Conservation (phyloP, 2,888 invertebrate species). For the Belgica antarctica region DNA sequence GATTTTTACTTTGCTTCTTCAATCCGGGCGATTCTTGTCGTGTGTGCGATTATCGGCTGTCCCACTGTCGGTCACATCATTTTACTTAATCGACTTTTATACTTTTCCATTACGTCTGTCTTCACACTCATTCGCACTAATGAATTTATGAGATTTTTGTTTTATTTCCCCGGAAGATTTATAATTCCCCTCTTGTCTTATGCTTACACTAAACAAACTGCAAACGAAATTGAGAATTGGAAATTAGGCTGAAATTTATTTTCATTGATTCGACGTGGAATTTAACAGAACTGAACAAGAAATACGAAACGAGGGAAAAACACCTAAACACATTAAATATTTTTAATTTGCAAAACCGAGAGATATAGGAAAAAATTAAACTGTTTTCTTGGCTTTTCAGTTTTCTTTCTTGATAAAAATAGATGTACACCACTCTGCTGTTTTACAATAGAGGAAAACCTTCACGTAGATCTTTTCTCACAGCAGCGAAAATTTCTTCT, state of each 20-base stretch:
- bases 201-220: neutral
- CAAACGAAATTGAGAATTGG: neutral
- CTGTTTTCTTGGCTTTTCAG: neutral
- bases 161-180: neutral
- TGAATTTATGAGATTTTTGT: neutral
- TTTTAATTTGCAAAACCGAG: constrained; percentile 9
- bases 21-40: neutral
- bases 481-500: neutral
- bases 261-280: constrained; percentile 5
- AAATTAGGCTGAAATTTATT: constrained; percentile 18
- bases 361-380: neutral
- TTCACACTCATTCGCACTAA: neutral
- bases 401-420: constrained; percentile 34
- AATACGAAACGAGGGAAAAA: neutral
- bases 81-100: neutral
- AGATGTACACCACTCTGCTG: constrained; percentile 36
- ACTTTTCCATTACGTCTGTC: neutral
- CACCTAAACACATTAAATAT: neutral
- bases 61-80: constrained; percentile 37
- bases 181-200: neutral
- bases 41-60: neutral
- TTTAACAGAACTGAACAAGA: neutral
- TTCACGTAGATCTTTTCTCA: neutral
- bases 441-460: constrained; percentile 32
- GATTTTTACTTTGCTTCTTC: neutral